Evolutionary conservation across 2,797 vertebrate species (phyloP).

Genomic region (Sternotherus odoratus): DNA sequence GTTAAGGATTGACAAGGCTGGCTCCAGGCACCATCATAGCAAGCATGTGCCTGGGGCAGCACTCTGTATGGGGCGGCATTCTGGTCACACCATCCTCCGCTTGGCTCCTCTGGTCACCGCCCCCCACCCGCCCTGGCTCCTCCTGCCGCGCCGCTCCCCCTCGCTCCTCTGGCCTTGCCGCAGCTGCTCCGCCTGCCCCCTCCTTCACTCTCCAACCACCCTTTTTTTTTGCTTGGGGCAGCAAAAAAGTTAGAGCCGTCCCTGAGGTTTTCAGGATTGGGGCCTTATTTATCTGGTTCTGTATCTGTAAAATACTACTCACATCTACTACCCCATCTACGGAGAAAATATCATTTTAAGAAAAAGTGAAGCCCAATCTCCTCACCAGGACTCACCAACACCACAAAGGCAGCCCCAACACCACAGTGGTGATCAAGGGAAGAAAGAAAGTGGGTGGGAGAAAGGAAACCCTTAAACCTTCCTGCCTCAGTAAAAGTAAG

Average conservation of each 20-base stretch:
- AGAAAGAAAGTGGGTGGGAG: background rate
- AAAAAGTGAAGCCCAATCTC: background rate
- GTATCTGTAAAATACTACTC: background rate
- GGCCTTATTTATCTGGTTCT: background rate
- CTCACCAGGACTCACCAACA: accelerated
- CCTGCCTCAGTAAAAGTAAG: accelerated
- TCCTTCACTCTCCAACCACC: too few species aligned
- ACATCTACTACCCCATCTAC: background rate
- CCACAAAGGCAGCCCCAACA: background rate
- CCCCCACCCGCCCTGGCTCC: too few species aligned
- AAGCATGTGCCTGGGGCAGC: too few species aligned
- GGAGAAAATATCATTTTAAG: background rate
- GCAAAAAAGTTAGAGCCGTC: too few species aligned
- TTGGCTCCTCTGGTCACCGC: too few species aligned
- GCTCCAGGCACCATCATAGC: too few species aligned
- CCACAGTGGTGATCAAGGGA: background rate
- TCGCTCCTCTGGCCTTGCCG: too few species aligned
- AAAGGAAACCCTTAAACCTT: background rate
- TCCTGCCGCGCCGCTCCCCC: too few species aligned
- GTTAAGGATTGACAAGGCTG: background rate
- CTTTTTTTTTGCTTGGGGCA: too few species aligned
- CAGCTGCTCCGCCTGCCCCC: too few species aligned
- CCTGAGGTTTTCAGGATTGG: background rate
- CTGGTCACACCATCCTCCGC: too few species aligned
- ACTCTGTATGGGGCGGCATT: too few species aligned